A percentile compares a stretch with the other conserved stretches of the same genome.
These are phyloP conservation scores for Cerastis leucographa DNA, from an alignment of 2,888 invertebrate species.

Conservation along the genomic window DNA sequence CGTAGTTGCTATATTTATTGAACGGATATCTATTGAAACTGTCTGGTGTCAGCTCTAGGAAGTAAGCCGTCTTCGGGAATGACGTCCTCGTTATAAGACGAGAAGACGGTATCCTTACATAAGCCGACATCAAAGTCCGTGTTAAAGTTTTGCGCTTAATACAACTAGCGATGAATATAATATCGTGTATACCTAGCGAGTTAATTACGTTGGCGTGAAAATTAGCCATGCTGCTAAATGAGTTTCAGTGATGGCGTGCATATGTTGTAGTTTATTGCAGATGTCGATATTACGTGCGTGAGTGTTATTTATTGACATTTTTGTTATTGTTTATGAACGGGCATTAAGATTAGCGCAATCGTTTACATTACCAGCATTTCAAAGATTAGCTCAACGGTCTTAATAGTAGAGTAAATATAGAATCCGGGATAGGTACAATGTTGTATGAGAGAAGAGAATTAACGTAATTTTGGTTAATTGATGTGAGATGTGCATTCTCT, in stretches of 20 bases:
- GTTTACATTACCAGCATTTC: slow-evolving; percentile 34
- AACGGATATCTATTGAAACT: slow-evolving; percentile 30
- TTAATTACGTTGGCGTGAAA: slow-evolving; percentile 80
- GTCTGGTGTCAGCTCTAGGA: slow-evolving; percentile 18
- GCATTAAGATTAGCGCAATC: slow-evolving; percentile 36
- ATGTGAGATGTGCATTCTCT: slow-evolving; percentile 45
- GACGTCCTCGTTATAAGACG: slow-evolving; percentile 64
- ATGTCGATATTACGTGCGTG: slow-evolving; percentile 49
- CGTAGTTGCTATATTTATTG: slow-evolving; percentile 29
- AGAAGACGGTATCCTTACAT: slow-evolving; percentile 67
- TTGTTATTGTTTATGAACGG: slow-evolving; percentile 40
- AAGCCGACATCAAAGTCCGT: slow-evolving; percentile 77
- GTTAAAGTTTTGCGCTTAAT: slow-evolving; percentile 79
- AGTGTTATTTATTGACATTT: slow-evolving; percentile 54
- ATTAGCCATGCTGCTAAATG: slow-evolving; percentile 75
- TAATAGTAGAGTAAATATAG: slow-evolving; percentile 43
- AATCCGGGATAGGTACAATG: slow-evolving; percentile 22
- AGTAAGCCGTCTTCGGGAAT: slow-evolving; percentile 49
- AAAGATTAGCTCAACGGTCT: slow-evolving; percentile 26
- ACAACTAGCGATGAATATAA: slow-evolving; percentile 83
- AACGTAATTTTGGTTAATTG: slow-evolving; percentile 56
- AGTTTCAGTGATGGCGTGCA: slow-evolving; percentile 69
- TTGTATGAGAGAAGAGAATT: slow-evolving; percentile 14
- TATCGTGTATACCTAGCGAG: slow-evolving; percentile 76
- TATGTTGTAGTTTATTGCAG: slow-evolving; percentile 61